Evolutionary conservation across 2,797 vertebrate species (phyloP).

Genomic region (Kryptolebias ocellatus): DNA sequence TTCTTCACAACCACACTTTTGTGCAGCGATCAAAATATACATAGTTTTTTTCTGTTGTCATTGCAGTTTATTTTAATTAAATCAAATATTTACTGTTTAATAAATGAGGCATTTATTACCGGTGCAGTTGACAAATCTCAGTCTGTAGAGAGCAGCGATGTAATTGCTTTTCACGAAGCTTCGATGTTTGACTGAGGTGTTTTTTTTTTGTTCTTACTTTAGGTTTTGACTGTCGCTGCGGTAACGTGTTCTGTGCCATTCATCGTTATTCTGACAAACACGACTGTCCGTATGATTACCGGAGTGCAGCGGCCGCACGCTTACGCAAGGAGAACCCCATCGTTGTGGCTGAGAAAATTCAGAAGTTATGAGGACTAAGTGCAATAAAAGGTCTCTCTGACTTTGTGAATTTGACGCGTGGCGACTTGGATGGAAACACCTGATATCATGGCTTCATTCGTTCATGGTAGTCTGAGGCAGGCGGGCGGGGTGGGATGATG

Average conservation of each 20-base stretch:
- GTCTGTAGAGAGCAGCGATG: background rate
- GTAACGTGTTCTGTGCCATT: conserved; percentile 91
- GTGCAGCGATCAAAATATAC: too few relatives aligned
- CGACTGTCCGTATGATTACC: conserved; percentile 90
- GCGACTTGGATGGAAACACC: conserved; percentile 73
- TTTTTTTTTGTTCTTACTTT: conserved; percentile 14
- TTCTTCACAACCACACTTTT: too few relatives aligned
- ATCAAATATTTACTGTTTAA: background rate
- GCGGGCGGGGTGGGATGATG: conserved; percentile 61
- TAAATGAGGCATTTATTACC: background rate
- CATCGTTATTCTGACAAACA: conserved; percentile 94
- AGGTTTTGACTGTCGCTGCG: conserved; percentile 94
- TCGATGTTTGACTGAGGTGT: conserved; percentile 14
- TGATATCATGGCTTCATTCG: conserved; percentile 80
- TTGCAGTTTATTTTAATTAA: background rate
- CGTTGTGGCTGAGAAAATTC: conserved; percentile 91
- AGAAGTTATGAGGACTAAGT: conserved; percentile 89
- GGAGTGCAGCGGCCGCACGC: conserved; percentile 88
- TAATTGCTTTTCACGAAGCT: background rate
- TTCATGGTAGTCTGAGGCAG: conserved; percentile 74
- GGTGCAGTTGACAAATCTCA: background rate
- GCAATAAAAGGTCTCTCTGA: conserved; percentile 59
- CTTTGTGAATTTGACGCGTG: conserved; percentile 77
- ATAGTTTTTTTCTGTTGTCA: too few relatives aligned
- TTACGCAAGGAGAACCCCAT: conserved; percentile 93